Percentiles rank a stretch among this genome's conserved stretches.
Conservation (phyloP, 2,113 vertebrate species). For the Calyptomena viridis region DNA sequence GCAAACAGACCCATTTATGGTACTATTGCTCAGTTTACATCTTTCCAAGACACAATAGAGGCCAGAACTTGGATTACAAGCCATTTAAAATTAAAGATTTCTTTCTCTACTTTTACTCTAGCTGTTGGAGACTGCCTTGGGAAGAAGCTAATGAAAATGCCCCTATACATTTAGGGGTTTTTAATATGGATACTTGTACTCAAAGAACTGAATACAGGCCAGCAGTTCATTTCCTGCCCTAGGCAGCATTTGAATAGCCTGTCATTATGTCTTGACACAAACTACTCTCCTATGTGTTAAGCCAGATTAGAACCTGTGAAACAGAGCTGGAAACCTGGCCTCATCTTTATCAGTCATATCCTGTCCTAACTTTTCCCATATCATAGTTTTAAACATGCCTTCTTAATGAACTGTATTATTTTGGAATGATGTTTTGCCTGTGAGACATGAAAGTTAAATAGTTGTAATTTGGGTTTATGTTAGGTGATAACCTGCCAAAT, state of each 20-base stretch:
- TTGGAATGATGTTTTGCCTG: neutral
- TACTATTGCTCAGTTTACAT: neutral
- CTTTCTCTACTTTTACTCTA: neutral
- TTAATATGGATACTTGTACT: neutral
- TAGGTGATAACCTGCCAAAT: neutral
- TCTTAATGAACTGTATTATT: neutral
- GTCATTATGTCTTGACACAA: neutral
- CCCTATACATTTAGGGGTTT: neutral
- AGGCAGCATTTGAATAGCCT: neutral
- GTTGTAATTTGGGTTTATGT: neutral
- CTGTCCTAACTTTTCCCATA: neutral
- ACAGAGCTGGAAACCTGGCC: neutral
- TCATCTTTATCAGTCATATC: neutral
- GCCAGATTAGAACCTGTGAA: neutral
- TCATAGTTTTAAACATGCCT: neutral
- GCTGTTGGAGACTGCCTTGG: neutral
- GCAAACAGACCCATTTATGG: neutral
- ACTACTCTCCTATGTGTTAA: neutral
- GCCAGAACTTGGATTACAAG: neutral
- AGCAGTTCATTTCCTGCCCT: neutral
- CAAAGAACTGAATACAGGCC: neutral
- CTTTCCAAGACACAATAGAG: neutral
- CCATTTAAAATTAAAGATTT: neutral
- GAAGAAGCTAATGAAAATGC: neutral
- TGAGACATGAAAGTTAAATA: neutral